Percentiles rank a stretch among this genome's conserved stretches.
These are phyloP conservation scores for Dryobotodes eremita DNA, from an alignment of 2,888 invertebrate species.

Conservation along the genomic window DNA sequence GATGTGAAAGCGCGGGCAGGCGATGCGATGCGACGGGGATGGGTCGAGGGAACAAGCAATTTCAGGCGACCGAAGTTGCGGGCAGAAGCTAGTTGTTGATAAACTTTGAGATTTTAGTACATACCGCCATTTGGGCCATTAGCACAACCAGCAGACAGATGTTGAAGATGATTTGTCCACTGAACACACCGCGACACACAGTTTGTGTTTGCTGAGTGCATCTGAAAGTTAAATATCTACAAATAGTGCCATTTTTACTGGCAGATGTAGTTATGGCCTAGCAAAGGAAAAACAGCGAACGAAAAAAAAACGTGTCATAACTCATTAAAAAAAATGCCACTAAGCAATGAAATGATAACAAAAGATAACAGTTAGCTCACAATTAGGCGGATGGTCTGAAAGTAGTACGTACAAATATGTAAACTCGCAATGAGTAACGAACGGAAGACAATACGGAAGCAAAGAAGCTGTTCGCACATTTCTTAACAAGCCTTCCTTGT, in stretches of 20 bases:
- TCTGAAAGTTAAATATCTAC: conserved; percentile 64
- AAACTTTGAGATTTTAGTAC: conserved; percentile 26
- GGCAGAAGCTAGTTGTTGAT: background rate
- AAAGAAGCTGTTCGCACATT: background rate
- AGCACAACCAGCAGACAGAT: conserved; percentile 66
- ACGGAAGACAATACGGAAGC: too few relatives aligned
- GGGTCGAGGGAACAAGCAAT: too few relatives aligned
- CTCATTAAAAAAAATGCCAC: background rate
- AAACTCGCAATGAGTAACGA: background rate
- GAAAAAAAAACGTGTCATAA: background rate
- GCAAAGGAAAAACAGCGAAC: background rate
- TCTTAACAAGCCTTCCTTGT: background rate
- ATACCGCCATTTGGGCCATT: conserved; percentile 72
- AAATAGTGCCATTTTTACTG: background rate
- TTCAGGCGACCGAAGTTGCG: background rate
- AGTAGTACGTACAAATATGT: background rate
- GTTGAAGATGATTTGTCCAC: conserved; percentile 73
- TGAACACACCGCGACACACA: conserved; percentile 71
- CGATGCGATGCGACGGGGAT: background rate
- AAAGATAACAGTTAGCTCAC: background rate
- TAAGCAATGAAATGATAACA: background rate
- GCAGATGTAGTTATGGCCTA: background rate
- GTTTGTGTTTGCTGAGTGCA: conserved; percentile 70
- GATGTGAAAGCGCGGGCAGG: background rate
- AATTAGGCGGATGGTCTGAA: background rate